Evolutionary conservation across 1,140 invertebrate genomes (phyloP), one percentile per base, ranked within the genome.

Genomic region (Mamestra configurata): DNA sequence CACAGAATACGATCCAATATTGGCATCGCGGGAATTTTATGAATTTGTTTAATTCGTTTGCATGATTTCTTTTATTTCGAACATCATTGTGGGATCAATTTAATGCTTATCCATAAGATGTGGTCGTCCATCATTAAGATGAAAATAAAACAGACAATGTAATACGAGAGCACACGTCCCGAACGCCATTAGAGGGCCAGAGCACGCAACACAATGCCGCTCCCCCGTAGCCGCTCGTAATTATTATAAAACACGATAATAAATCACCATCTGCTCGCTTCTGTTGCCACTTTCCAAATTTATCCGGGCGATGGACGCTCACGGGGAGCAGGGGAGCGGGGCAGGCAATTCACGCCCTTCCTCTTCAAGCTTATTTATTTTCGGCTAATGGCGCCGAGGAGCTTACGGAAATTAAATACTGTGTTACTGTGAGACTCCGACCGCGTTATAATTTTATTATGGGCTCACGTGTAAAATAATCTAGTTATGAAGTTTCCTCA

Each of bases 161-260:
- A 85, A 86, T 83, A 73, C 40, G 83, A 84, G 77, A 82, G 78
- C 79, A 76, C 77, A 73, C 76, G 80, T 81, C 76, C 55, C 66
- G 40, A 43, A 57, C 71, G 75, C 79, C 84, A 86, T 88, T 82
- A 84, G 80, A 79, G 70, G 46, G 59, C 53, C 55, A 51, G 37
- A 37, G 20, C 49, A 43, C 49, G 71, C 53, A 81, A 84, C 84
- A 91, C 87, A 92, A 90, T 87, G 86, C 83, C 82, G 79, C 83
- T 84, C 83, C 84, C 86, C 70, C 77, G 81, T 80, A 71, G 77
- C 72, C 82, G 80, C 85, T 80, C 86, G 85, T 92, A 90, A 93
- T 94, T 92, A 93, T 92, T 90, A 92, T 91, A 92, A 93, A 93
- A 93, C 87, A 88, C 84, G 75, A 93, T 90, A 91, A 93, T 94